Percentiles rank a stretch among this genome's conserved stretches.
phyloP scores from a whole-genome alignment of 2,888 invertebrate genomes.

The Drosophila cognata region DNA sequence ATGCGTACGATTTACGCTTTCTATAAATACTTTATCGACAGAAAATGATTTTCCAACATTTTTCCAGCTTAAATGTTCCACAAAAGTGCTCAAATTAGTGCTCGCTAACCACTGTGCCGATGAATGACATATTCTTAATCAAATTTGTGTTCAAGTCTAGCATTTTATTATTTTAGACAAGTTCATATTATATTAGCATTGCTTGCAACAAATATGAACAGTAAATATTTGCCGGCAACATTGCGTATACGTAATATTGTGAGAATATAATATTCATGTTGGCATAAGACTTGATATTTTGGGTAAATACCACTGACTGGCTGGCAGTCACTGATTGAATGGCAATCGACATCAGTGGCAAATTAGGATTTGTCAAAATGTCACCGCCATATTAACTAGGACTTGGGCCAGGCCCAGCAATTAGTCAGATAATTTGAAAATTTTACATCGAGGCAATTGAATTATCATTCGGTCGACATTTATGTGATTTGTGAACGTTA shows the following conservation, averaged over 20 bases:
- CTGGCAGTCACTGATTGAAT: constrained; percentile 46
- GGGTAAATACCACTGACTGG: constrained; percentile 7
- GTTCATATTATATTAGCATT: neutral
- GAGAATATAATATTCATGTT: constrained; percentile 1
- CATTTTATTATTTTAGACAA: neutral
- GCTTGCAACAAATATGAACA: constrained; percentile 14
- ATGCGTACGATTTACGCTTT: neutral
- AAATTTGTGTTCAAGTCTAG: neutral
- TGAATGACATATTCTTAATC: neutral
- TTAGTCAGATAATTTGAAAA: constrained; percentile 22
- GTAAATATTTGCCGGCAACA: neutral
- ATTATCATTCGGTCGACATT: constrained; percentile 45
- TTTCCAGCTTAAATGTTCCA: neutral
- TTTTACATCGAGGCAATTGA: constrained; percentile 46
- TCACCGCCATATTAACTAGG: constrained; percentile 12
- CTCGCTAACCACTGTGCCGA: neutral
- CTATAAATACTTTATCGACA: neutral
- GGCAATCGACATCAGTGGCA: constrained; percentile 41
- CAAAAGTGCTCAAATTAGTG: neutral
- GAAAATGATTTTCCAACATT: neutral
- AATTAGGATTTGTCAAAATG: constrained; percentile 28
- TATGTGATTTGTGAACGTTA: constrained; percentile 34
- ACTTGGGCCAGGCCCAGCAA: constrained; percentile 12
- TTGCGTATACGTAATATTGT: constrained; percentile 20
- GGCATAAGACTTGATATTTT: constrained; percentile 19